Conservation (phyloP, 92 coral and sea anemone genomes). For the Parazoanthus atlanticus region DNA sequence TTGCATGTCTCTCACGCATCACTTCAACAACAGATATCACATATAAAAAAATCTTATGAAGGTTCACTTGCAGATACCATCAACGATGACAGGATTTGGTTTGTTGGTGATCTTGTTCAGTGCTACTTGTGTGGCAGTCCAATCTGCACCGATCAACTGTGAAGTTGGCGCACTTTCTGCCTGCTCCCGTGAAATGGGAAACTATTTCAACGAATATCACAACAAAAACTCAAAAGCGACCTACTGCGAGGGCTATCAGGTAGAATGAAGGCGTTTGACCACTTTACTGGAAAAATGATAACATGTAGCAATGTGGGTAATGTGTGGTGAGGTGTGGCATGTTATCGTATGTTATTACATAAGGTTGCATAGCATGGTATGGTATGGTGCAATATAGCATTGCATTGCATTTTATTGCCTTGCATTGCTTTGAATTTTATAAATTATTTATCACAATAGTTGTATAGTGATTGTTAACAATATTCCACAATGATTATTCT, state of each 20-base stretch:
- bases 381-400: background rate
- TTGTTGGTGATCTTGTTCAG: constrained; percentile 12
- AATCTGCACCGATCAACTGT: constrained; percentile 22
- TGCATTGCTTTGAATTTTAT: too few species aligned
- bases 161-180: constrained; percentile 9
- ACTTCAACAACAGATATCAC: background rate
- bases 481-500: too few species aligned
- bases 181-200: constrained; percentile 36
- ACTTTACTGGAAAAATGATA: background rate
- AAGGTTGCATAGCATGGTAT: background rate
- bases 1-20: background rate
- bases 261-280: background rate
- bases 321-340: background rate
- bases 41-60: background rate
- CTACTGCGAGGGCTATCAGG: constrained; percentile 36
- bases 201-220: background rate
- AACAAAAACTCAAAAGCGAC: background rate
- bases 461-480: too few species aligned
- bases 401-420: background rate
- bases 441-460: too few species aligned
- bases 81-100: constrained; percentile 10
- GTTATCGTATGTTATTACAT: background rate
- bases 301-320: background rate
- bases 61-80: constrained; percentile 13
- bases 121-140: background rate